These are phyloP conservation scores for Sylvilagus bachmani DNA, from an alignment of 2,113 vertebrate species.

Conservation along the genomic window DNA sequence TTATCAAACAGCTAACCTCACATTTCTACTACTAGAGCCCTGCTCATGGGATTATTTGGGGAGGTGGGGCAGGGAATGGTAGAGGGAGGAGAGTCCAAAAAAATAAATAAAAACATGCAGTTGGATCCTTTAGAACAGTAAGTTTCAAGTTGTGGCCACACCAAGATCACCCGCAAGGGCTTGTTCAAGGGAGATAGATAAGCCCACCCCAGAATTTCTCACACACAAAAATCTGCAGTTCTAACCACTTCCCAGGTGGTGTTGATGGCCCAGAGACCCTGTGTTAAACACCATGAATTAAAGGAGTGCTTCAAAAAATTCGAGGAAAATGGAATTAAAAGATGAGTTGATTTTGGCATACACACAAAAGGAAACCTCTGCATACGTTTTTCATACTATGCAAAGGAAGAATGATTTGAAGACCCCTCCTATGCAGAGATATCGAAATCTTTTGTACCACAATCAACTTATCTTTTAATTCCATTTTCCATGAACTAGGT, in stretches of 20 bases:
- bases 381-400: no score
- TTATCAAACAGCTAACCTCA: neutral
- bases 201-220: neutral
- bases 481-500: no score
- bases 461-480: no score
- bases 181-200: neutral
- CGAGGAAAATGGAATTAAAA: no score
- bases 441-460: no score
- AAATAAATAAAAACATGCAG: constrained; percentile 20
- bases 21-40: neutral
- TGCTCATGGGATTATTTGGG: neutral
- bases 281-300: neutral
- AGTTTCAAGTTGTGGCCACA: neutral
- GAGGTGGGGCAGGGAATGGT: no score
- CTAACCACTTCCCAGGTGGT: neutral
- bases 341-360: no score
- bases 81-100: neutral
- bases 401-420: no score
- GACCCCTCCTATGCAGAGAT: no score
- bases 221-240: neutral
- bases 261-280: neutral
- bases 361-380: no score
- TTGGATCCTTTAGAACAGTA: neutral
- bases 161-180: neutral
- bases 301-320: no score